Evolutionary conservation across 2,888 invertebrate species (phyloP), one percentile per base, ranked within the genome.

Genomic region (Atherix ibis): DNA sequence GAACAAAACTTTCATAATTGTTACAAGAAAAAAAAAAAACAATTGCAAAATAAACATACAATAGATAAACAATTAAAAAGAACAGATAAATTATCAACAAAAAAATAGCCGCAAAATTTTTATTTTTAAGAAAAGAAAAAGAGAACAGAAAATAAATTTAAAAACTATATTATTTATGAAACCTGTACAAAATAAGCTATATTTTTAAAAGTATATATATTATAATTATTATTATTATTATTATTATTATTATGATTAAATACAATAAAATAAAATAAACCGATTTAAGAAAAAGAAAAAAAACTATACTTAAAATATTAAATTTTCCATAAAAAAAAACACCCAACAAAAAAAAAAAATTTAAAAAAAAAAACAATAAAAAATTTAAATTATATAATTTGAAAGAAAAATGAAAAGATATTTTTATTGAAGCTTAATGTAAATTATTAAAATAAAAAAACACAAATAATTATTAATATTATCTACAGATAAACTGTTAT

Each of bases 291-390:
- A n/a, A n/a, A n/a, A n/a, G n/a, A n/a, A n/a, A n/a, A n/a, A n/a
- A n/a, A n/a, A n/a, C n/a, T 34, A 34, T 15, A 17, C 18, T n/a
- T 34, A 34, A 34, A 28, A 34, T 19, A 28, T 34, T 27, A 34
- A 34, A 28, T 28, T 34, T 34, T 27, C 19, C 24, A 12, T 32
- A 9, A 13, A 22, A 14, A 5, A 12, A 28, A 28, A 14, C 17
- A 12, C 14, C 4, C 6, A 15, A 12, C 14, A 28, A 28, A 15
- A 14, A 5, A 3, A 5, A 28, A 28, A 28, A 34, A 34, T 10
- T 27, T 34, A 34, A 34, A 16, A 32, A 19, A 34, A 24, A 34
- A 28, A 28, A 25, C 28, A 34, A 27, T 22, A 16, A 19, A 34
- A 26, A 17, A 33, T 17, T 13, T 12, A 34, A 34, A 34, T 15